Evolutionary conservation across 2,888 invertebrate species (phyloP).

Genomic region (Bimastos eiseni): DNA sequence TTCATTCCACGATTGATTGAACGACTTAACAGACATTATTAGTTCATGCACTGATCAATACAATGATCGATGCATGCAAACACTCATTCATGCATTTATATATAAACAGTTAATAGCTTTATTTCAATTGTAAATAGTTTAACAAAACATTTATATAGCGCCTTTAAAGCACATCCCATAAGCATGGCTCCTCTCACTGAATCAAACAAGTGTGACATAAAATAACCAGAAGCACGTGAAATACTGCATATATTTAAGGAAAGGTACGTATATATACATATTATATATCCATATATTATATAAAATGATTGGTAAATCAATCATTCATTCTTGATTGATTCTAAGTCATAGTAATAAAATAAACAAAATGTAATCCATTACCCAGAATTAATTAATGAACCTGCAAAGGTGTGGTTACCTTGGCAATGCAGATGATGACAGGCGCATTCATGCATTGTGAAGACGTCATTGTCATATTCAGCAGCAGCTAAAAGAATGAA

Average conservation of each 20-base stretch:
- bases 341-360: not conserved
- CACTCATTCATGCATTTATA: slow-evolving; percentile 24
- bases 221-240: no score
- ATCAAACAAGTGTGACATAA: no score
- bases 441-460: slow-evolving; percentile 88
- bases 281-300: no score
- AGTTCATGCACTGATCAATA: not conserved
- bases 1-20: not conserved
- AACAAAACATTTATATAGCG: no score
- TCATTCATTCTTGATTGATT: not conserved
- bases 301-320: not conserved
- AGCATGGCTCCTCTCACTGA: no score
- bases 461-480: slow-evolving; percentile 84
- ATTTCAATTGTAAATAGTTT: not conserved
- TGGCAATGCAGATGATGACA: slow-evolving; percentile 82
- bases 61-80: not conserved
- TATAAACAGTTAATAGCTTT: not conserved
- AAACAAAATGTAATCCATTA: not conserved
- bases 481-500: slow-evolving; percentile 68
- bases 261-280: no score
- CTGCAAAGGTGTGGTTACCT: slow-evolving; percentile 66
- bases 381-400: not conserved
- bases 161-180: no score
- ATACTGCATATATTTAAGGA: no score
- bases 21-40: not conserved